Conservation (phyloP, 2,797 vertebrate species). For the Furcifer pardalis region DNA sequence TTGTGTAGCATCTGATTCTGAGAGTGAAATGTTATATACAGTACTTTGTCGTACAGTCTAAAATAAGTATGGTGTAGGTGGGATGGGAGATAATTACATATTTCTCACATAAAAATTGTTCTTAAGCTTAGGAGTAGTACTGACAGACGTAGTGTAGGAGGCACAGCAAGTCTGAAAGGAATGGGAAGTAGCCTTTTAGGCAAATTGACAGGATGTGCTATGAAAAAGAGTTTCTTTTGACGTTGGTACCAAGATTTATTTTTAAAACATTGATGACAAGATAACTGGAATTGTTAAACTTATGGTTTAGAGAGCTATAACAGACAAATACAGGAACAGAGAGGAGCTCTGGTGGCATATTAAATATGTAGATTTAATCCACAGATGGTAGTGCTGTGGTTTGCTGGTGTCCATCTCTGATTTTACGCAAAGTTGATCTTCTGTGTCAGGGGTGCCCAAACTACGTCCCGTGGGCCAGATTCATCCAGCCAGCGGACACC, state of each 20-base stretch:
- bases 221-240: constrained; percentile 4
- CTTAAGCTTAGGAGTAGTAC: background rate
- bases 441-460: too few relatives aligned
- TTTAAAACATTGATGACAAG: constrained; percentile 19
- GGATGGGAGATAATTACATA: background rate
- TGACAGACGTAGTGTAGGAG: constrained; percentile 18
- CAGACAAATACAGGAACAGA: background rate
- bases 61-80: background rate
- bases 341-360: background rate
- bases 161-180: background rate
- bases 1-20: background rate
- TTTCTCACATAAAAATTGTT: background rate
- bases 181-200: background rate
- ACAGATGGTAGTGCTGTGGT: background rate
- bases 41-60: too few relatives aligned
- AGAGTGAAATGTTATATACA: background rate
- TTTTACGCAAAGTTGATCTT: background rate
- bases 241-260: background rate
- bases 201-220: background rate
- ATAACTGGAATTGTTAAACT: background rate
- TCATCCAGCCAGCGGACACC: too few relatives aligned
- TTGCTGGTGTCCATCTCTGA: background rate
- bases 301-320: background rate
- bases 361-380: background rate
- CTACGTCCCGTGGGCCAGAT: too few relatives aligned